Evolutionary conservation across 2,113 vertebrate genomes (phyloP), one percentile per base, ranked within the genome.

Genomic region (Asarcornis scutulata): DNA sequence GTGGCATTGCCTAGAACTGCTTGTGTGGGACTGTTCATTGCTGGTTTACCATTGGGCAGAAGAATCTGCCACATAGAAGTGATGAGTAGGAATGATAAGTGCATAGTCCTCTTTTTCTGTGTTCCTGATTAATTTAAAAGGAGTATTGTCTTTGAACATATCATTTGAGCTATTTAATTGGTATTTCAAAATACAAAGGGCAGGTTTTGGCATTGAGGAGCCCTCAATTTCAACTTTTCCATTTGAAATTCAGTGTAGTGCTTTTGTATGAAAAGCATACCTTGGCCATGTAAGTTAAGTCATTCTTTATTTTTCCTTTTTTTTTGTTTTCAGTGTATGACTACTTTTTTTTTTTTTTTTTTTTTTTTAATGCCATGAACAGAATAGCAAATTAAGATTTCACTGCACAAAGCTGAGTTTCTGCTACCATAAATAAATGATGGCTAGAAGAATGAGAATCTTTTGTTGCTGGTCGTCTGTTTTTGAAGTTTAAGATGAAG

Each of bases 141-240:
- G 85, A 89, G 90, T 95, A 83, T 78, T 88, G 63, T 91, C 89
- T 91, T 86, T 91, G 48, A 90, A 60, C 27, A 68, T 29, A 68
- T 32, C 14, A 31, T n/a, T 32, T 46, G 82, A 86, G 23, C 23
- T 52, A 52, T 73, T 58, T 69, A 34, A 58, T 11, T 71, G 67
- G 67, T 67, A 44, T 72, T 79, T 66, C 48, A 85, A 80, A 86
- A 79, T 86, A 60, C 13, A 48, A 64, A 69, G 55, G 50, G 36
- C 58, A 77, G 58, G 75, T 80, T 74, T 81, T 71, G 78, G 89
- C 93, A 86, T 84, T 95, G 84, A 95, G 83, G 83, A 91, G 80
- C 91, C 80, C 60, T 77, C 55, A 64, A 2, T 83, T 83, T 94
- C 86, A 78, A 81, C 17, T 89, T 95, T 75, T 17, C 8, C 46